Percentiles rank a stretch among this genome's conserved stretches.
These are phyloP conservation scores for Tortricodes alternella DNA, from an alignment of 2,888 invertebrate species.

Conservation along the genomic window DNA sequence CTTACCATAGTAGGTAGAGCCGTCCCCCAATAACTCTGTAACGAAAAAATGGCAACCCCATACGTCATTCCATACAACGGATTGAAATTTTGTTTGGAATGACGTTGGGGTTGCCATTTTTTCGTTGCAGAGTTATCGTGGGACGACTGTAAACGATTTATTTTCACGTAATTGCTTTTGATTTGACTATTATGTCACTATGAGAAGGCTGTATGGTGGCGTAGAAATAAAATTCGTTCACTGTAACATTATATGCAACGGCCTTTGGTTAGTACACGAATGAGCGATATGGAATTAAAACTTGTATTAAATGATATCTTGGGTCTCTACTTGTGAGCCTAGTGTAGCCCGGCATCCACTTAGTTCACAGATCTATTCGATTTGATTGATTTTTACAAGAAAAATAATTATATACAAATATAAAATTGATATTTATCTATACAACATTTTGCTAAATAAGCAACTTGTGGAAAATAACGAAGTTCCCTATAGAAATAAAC, in stretches of 20 bases:
- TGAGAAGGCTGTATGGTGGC: no score
- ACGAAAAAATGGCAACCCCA: no score
- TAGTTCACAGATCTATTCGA: slow-evolving; percentile 69
- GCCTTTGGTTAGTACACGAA: neutral
- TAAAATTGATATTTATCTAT: slow-evolving; percentile 76
- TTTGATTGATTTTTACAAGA: slow-evolving; percentile 75
- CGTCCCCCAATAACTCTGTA: no score
- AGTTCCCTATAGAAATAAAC: slow-evolving; percentile 65
- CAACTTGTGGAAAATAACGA: slow-evolving; percentile 67
- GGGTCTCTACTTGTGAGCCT: slow-evolving; percentile 51
- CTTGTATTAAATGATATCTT: slow-evolving; percentile 48
- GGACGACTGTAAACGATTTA: no score
- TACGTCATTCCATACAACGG: no score
- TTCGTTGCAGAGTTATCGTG: no score
- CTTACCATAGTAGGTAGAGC: no score
- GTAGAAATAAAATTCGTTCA: no score
- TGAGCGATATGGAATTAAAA: slow-evolving; percentile 30
- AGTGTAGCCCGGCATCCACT: slow-evolving; percentile 38
- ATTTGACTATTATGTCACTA: no score
- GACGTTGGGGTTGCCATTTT: no score
- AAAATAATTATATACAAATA: slow-evolving; percentile 77
- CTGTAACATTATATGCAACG: neutral
- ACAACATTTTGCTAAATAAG: slow-evolving; percentile 61
- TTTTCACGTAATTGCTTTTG: no score
- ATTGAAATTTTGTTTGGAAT: no score